Base-by-base conservation (phyloP, 2,888 invertebrate genomes). In the Chrysolina haemoptera region DNA sequence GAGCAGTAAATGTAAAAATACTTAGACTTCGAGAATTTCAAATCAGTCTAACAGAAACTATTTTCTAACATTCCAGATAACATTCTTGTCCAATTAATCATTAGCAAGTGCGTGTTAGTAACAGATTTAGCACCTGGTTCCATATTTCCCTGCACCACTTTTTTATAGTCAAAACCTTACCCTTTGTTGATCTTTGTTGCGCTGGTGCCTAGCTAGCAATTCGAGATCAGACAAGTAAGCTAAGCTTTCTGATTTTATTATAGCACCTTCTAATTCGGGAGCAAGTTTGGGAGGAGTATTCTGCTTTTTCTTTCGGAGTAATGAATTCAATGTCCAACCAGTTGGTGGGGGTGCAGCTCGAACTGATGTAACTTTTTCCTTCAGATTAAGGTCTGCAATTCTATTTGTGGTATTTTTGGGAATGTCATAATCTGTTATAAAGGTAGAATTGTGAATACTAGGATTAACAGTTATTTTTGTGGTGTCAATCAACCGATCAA, bases 191-290 rank as follows among this genome's bases (percentile, higher is more conserved):
- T 89, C 87, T 84, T 88, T 88, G 84, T 88, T 89, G 78, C 89
- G 84, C 82, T 89, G 88, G 80, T 89, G 89, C 79, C 90, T 88
- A 80, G 89, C 89, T 75, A 90, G 83, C 84, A 90, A 85, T 82
- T 90, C 90, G 79, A 87, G 84, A 76, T 89, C 89, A 62, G 88
- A 86, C 68, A 90, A 84, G 80, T 89, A 89, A 46, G 89, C 89
- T 81, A 90, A 86, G 82, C 89, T 89, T 82, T 90, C 89, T 14
- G 89, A 89, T 82, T 89, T 89, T 81, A 89, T 85, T 77, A 89
- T 89, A 73, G 89, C 89, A 73, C 87, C 88, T 82, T 89, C 89
- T 78, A 89, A 81, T 81, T 89, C 89, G 16, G 89, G 89, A 79
- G 88, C 86, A 71, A 89, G 80, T 78, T 85, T 87, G 53, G 88